Percentiles rank a stretch among this genome's conserved stretches.
phyloP scores from a whole-genome alignment of 1,140 invertebrate genomes.

The Triops longicaudatus region DNA sequence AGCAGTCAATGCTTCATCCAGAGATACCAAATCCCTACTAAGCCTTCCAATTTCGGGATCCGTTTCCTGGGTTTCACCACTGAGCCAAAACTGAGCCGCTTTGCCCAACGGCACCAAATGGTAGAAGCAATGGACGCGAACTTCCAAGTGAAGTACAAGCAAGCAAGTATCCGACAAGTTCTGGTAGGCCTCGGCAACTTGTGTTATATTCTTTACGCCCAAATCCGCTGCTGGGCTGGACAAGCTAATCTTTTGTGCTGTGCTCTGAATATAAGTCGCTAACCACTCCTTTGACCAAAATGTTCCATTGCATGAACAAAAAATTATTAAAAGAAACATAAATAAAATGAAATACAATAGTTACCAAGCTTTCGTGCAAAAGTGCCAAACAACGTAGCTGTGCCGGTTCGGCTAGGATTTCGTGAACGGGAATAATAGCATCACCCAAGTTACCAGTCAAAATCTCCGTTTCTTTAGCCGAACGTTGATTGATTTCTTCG shows the following conservation, averaged over 20 bases:
- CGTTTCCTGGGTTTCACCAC: constrained; percentile 55
- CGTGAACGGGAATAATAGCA: constrained; percentile 68
- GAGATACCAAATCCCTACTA: constrained; percentile 63
- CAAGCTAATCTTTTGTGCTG: constrained; percentile 37
- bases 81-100: constrained; percentile 44
- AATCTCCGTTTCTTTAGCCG: constrained; percentile 82
- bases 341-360: constrained; percentile 4
- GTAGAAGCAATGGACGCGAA: constrained; percentile 89
- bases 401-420: constrained; percentile 68
- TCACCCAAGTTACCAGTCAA: constrained; percentile 79
- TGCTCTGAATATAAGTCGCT: constrained; percentile 42
- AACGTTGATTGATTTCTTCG: constrained; percentile 67
- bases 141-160: constrained; percentile 81
- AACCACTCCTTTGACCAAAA: constrained; percentile 56
- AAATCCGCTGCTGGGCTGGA: constrained; percentile 35
- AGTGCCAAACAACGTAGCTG: constrained; percentile 74
- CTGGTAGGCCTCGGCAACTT: constrained; percentile 70
- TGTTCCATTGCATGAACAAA: constrained; percentile 33
- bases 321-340: constrained; percentile 26
- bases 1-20: constrained; percentile 67
- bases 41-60: constrained; percentile 73
- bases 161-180: constrained; percentile 84
- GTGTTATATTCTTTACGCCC: constrained; percentile 46
- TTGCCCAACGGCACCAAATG: constrained; percentile 67
- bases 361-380: constrained; percentile 82